Conservation (phyloP, 2,797 vertebrate genomes). For the Sebastes trivittatus region DNA sequence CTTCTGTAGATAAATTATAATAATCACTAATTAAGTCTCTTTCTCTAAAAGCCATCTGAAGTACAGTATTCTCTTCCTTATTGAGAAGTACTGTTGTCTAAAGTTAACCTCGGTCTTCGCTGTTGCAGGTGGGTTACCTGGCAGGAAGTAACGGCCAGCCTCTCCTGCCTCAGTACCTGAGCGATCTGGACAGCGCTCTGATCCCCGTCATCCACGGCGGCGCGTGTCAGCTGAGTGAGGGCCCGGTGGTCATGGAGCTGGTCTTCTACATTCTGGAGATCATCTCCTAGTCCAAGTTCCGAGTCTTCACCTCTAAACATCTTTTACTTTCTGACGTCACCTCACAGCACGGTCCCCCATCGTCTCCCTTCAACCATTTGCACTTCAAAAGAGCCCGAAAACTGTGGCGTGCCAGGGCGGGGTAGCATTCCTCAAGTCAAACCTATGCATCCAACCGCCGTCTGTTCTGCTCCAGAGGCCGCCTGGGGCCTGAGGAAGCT, state of each 20-base stretch:
- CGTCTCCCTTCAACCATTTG: slow-evolving; percentile 47
- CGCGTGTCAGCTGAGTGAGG: slow-evolving; percentile 95
- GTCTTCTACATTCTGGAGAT: slow-evolving; percentile 99
- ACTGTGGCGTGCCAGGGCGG: slow-evolving; percentile 63
- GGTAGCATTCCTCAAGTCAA: slow-evolving; percentile 69
- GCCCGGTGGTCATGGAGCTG: slow-evolving; percentile 96
- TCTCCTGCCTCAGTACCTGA: slow-evolving; percentile 94
- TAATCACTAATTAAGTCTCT: not conserved
- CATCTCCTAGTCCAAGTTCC: slow-evolving; percentile 86
- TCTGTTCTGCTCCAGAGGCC: slow-evolving; percentile 40
- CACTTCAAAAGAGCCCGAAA: slow-evolving; percentile 74
- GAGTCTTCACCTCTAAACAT: slow-evolving; percentile 1
- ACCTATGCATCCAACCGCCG: slow-evolving; percentile 79
- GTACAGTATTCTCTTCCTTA: not conserved
- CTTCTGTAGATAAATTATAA: not conserved
- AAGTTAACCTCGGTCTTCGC: not conserved
- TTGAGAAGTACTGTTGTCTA: too few relatives aligned
- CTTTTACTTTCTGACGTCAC: not conserved
- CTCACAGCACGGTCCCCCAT: slow-evolving; percentile 9
- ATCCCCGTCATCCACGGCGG: slow-evolving; percentile 98
- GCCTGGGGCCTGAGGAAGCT: slow-evolving; percentile 32
- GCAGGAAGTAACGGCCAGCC: slow-evolving; percentile 96
- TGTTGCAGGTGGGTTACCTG: slow-evolving; percentile 93
- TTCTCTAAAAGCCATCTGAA: not conserved
- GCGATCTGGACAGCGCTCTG: slow-evolving; percentile 96